A percentile compares a stretch with the other conserved stretches of the same genome.
These are phyloP conservation scores for Cheilosia urbana DNA, from an alignment of 2,888 invertebrate genomes.

Conservation along the genomic window DNA sequence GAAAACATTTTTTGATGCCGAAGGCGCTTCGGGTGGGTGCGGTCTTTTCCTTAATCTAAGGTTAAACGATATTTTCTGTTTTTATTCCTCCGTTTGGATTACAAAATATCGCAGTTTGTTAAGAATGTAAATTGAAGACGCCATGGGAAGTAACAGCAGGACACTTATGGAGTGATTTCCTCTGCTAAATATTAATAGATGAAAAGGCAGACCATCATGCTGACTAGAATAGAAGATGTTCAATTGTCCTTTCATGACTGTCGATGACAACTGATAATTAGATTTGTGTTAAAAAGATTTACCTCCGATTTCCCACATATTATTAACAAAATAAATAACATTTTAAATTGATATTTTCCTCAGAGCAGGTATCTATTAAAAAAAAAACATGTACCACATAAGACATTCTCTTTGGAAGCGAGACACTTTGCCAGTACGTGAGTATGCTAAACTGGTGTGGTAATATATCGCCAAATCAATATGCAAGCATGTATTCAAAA, in stretches of 20 bases:
- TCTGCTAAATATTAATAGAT: too few relatives aligned
- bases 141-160: not conserved
- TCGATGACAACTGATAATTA: too few relatives aligned
- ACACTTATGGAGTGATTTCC: not conserved
- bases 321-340: not conserved
- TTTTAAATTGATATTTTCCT: not conserved
- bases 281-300: too few relatives aligned
- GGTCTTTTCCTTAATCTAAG: not conserved
- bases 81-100: not conserved
- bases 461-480: conserved; percentile 16
- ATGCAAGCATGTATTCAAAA: conserved; percentile 12
- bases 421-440: not conserved
- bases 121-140: not conserved
- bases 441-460: conserved; percentile 2
- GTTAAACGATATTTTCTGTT: not conserved
- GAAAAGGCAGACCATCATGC: too few relatives aligned
- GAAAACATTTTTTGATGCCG: not conserved
- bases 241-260: too few relatives aligned
- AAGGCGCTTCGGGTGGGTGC: too few relatives aligned
- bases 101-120: not conserved
- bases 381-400: not conserved
- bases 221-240: too few relatives aligned
- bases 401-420: not conserved
- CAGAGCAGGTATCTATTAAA: too few relatives aligned
- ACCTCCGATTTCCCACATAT: not conserved